Base-by-base conservation (phyloP, 2,888 invertebrate species). In the Zeuzera pyrina region DNA sequence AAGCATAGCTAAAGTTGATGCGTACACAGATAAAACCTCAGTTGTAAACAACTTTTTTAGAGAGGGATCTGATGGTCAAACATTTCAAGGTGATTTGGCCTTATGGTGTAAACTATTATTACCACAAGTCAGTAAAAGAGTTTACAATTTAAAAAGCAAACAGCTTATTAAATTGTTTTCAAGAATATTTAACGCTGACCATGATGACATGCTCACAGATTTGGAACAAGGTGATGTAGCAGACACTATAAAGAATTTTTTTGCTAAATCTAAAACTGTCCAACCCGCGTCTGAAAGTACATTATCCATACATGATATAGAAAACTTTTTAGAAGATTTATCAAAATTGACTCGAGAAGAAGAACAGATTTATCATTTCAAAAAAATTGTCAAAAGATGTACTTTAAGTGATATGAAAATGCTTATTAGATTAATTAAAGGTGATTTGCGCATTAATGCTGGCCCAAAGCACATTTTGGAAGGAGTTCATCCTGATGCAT, bases 101-200 rank as follows among this genome's bases (percentile, higher is more conserved):
- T 73, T 95, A 25, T 92, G 95, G 93, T 88, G 94, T 59, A 91
- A 91, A 52, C 70, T 96, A 43, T 70, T 97, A 12, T 73, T 97
- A 30, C 97, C 97, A 0, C 91, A 90, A 28, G 91, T 91, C 14
- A 86, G 89, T 8, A 94, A 95, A 64, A 84, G 94, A 38, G 89
- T 96, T 16, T 98, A 97, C 63, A 97, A 97, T 78, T 77, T 98
- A 29, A 94, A 95, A 78, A 95, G 92, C 59, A 96, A 95, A 64
- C 95, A 96, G 57, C 81, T 98, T 32, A 83, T 95, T 0, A 97
- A 97, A 71, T 69, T 96, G 26, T 97, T 95, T 63, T 90, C 94
- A 27, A 87, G 88, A 70, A 88, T 97, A 37, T 92, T 97, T 45
- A 71, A 81, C 2, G 85, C 85, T 0, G 88, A 90, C 65, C 89